Evolutionary conservation across 2,888 invertebrate species (phyloP), one percentile per base, ranked within the genome.

Genomic region (Phrixothrix hirtus): DNA sequence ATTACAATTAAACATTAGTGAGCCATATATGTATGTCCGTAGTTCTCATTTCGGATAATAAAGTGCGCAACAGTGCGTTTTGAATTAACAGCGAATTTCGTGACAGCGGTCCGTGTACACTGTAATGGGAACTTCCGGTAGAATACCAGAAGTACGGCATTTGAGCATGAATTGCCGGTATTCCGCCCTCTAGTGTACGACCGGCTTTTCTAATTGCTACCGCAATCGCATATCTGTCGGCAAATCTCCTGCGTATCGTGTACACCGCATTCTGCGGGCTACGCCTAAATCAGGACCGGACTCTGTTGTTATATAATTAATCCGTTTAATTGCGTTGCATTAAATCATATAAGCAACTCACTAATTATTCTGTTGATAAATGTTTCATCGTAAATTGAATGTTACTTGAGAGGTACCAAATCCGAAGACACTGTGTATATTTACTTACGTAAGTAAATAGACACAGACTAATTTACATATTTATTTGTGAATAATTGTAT

Each of bases 201-300:
- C 46, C 31, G 44, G 41, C 52, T 46, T 39, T 42, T 45, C 51
- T 52, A 52, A 52, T 55, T 54, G 50, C 57, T 29, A 37, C 55
- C 45, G 52, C 39, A 48, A 49, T 35, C 30, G 39, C 39, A 35
- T 38, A 49, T 54, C 39, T 46, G 54, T 43, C 46, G 47, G 46
- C 35, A 47, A 47, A 45, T 47, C 46, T 46, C 41, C 26, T 46
- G 36, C 42, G 41, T 52, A 41, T 35, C 39, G 41, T 41, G 36
- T 35, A 47, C 10, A 47, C 36, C 42, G 42, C 36, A 39, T 43
- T 43, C 16, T 49, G 35, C 35, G 30, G 30, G 13, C 31, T 32
- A 42, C 43, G 37, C 43, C 26, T 43, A 21, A 21, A 21, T 21
- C 21, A 21, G 21, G 21, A 21, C 21, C 21, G 21, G 21, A n/a